Evolutionary conservation across 2,113 vertebrate genomes (phyloP).

Genomic region (Halichoeres trimaculatus): DNA sequence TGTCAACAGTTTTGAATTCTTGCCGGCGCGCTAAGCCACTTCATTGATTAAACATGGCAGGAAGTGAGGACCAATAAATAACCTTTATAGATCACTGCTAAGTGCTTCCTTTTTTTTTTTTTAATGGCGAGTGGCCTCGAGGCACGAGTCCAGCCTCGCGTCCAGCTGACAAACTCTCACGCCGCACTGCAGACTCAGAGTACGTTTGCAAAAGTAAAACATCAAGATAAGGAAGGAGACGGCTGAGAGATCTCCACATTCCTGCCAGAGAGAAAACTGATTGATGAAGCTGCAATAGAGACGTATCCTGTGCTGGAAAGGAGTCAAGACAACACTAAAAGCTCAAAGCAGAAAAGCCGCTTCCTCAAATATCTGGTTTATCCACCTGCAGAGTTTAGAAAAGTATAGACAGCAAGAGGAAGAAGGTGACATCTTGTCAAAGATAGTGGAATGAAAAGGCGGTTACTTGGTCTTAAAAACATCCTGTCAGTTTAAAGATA

Average conservation of each 20-base stretch:
- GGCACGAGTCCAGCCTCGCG: slow-evolving; percentile 42
- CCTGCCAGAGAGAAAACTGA: not conserved
- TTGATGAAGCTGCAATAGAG: slow-evolving; percentile 20
- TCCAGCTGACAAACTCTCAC: slow-evolving; percentile 27
- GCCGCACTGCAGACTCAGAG: slow-evolving; percentile 1
- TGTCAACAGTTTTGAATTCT: slow-evolving; percentile 72
- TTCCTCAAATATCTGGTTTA: not conserved
- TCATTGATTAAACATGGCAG: slow-evolving; percentile 76
- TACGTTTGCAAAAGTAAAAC: slow-evolving; percentile 23
- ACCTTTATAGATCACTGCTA: slow-evolving; percentile 56
- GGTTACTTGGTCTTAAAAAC: too few species aligned
- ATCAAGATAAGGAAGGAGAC: slow-evolving; percentile 17
- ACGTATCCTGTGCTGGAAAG: not conserved
- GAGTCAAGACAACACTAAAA: slow-evolving; percentile 6
- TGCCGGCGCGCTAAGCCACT: slow-evolving; percentile 56
- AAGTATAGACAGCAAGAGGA: not conserved
- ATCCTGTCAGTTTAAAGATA: too few species aligned
- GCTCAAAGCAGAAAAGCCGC: not conserved
- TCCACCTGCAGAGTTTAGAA: not conserved
- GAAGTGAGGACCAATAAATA: slow-evolving; percentile 74
- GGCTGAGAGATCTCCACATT: not conserved
- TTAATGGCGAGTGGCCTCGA: slow-evolving; percentile 45
- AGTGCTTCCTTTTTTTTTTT: slow-evolving; percentile 68
- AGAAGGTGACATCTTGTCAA: not conserved
- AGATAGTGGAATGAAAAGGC: too few species aligned